Conservation (phyloP, 2,113 vertebrate genomes). For the Galeopterus variegatus region DNA sequence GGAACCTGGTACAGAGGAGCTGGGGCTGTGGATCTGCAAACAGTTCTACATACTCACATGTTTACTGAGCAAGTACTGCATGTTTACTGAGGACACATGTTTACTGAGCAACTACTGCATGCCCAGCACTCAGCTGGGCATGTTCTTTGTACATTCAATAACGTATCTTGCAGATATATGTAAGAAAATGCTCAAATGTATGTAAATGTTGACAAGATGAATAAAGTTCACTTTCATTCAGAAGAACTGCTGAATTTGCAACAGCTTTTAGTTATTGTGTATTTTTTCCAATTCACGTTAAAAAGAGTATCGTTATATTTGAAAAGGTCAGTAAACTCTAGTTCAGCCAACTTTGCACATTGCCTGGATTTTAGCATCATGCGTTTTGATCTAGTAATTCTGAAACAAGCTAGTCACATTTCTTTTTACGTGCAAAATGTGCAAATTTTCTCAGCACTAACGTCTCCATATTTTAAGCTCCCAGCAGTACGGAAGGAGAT, state of each 20-base stretch:
- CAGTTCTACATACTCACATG: not conserved
- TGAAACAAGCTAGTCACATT: not conserved
- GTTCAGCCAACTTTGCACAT: not conserved
- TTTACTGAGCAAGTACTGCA: not conserved
- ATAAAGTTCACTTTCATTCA: not conserved
- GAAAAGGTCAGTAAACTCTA: not conserved
- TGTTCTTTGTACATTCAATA: not conserved
- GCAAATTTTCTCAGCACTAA: not conserved
- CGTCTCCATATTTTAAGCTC: not conserved
- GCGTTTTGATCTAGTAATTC: conserved; percentile 58
- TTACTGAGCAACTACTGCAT: not conserved
- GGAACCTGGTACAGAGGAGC: not conserved
- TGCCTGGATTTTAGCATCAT: not conserved
- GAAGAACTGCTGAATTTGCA: not conserved
- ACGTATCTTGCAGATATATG: not conserved
- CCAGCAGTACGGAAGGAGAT: not conserved
- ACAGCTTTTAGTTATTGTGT: not conserved
- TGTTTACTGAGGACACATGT: not conserved
- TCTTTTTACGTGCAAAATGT: not conserved
- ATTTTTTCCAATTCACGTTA: not conserved
- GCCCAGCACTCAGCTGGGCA: not conserved
- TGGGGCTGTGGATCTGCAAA: not conserved
- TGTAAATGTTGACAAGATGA: not conserved
- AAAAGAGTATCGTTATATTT: not conserved
- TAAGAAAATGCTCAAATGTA: not conserved